Percentiles rank a stretch among this genome's conserved stretches.
These are phyloP conservation scores for Chaenodraco wilsoni DNA, from an alignment of 2,797 vertebrate species.

Conservation along the genomic window DNA sequence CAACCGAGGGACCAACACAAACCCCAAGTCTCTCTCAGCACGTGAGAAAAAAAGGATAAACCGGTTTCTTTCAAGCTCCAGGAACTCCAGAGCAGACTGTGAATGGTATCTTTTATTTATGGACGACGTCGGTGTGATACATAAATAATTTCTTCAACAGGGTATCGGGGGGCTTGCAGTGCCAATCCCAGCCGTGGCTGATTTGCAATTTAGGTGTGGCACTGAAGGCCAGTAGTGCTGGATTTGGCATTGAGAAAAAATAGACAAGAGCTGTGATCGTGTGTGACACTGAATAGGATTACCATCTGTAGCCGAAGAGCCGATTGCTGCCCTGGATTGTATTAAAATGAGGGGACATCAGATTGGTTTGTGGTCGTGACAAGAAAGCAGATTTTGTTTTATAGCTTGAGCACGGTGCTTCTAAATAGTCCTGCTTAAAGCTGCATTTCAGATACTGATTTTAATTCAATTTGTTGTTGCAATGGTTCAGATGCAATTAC, in stretches of 20 bases:
- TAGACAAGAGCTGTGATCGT: constrained; percentile 59
- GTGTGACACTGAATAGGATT: constrained; percentile 65
- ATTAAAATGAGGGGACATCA: constrained; percentile 67
- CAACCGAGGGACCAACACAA: constrained; percentile 28
- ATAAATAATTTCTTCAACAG: constrained; percentile 78
- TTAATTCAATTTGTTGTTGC: neutral
- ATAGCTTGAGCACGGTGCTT: constrained; percentile 15
- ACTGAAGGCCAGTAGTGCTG: constrained; percentile 61
- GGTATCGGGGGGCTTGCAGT: constrained; percentile 52
- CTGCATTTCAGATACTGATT: constrained; percentile 3
- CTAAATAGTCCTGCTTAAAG: constrained; percentile 13
- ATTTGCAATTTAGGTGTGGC: constrained; percentile 76
- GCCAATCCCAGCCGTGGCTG: constrained; percentile 56
- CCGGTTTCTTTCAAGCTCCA: constrained; percentile 62
- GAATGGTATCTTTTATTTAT: constrained; percentile 80
- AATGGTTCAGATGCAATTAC: neutral
- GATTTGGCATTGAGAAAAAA: constrained; percentile 69
- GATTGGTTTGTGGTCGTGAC: constrained; percentile 64
- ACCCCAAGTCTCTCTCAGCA: constrained; percentile 34
- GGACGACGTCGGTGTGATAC: constrained; percentile 66
- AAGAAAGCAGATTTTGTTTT: constrained; percentile 41
- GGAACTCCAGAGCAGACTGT: constrained; percentile 56
- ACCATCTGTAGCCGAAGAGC: constrained; percentile 60
- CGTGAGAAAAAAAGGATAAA: constrained; percentile 62
- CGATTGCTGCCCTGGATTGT: constrained; percentile 58